A percentile compares a stretch with the other conserved stretches of the same genome.
These are phyloP conservation scores for Ptychodera flava DNA, from an alignment of 35 echinoderm and acorn worm species.

Conservation along the genomic window DNA sequence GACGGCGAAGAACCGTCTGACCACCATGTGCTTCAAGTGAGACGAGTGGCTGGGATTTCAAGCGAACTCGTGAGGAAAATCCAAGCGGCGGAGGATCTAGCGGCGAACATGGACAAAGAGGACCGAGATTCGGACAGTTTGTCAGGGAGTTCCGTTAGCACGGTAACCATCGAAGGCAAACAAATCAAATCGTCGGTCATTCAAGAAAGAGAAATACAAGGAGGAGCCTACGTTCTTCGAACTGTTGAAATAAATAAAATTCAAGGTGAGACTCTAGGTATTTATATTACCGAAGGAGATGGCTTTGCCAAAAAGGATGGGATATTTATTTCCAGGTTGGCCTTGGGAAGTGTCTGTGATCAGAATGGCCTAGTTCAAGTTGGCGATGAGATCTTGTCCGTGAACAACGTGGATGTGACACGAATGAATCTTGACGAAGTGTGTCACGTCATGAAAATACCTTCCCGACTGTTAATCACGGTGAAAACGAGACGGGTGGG, in stretches of 20 bases:
- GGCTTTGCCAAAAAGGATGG: constrained; percentile 77
- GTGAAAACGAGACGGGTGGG: constrained; percentile 82
- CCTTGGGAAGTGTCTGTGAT: constrained; percentile 84
- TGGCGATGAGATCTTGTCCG: constrained; percentile 95
- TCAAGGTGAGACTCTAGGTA: constrained; percentile 85
- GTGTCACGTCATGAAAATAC: constrained; percentile 82
- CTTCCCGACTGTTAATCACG: constrained; percentile 82
- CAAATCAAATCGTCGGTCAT: constrained; percentile 53
- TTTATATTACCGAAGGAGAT: constrained; percentile 86
- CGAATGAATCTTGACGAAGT: constrained; percentile 92
- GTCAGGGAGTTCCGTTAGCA: constrained; percentile 8
- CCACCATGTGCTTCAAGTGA: constrained; percentile 14
- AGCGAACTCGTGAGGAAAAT: constrained; percentile 71
- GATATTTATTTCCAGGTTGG: constrained; percentile 78
- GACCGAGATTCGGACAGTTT: constrained; percentile 22
- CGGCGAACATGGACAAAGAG: constrained; percentile 48
- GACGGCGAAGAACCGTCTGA: background rate
- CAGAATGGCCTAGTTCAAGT: constrained; percentile 65
- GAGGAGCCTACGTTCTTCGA: constrained; percentile 78
- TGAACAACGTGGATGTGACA: constrained; percentile 90
- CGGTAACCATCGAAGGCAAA: constrained; percentile 44
- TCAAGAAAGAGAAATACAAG: constrained; percentile 94
- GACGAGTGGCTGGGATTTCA: constrained; percentile 71
- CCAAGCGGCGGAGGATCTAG: constrained; percentile 53
- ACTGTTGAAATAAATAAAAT: constrained; percentile 95